Evolutionary conservation across 2,888 invertebrate species (phyloP), one percentile per base, ranked within the genome.

Genomic region (Drosophila kambysellisi): DNA sequence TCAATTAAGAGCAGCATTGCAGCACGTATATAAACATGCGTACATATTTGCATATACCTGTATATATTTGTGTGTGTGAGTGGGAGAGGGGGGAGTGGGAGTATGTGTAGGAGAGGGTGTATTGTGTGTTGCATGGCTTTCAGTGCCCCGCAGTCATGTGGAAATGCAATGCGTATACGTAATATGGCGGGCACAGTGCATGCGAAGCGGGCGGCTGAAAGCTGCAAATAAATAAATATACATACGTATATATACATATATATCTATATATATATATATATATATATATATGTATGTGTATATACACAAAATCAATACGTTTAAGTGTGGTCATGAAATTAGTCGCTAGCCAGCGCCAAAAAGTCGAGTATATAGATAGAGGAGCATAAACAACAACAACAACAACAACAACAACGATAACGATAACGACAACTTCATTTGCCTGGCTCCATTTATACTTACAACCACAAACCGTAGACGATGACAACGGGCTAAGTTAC

Each of bases 251-350:
- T n/a, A 46, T 30, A 43, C 3, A 66, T n/a, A 53, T 17, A 50
- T 12, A 68, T 20, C 57, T 17, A 30, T 15, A 46, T 8, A 53
- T n/a, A 32, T n/a, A 46, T 29, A 43, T 20, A 54, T 17, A n/a
- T 8, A 33, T 17, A 32, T 8, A 7, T 33, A 43, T 54, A 41
- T 25, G 29, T 4, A 46, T 37, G 58, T 32, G n/a, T 25, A 64
- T 51, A 29, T 39, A 64, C 68, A 56, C 50, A 91, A 92, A 91
- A 92, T 92, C 91, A 92, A 91, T 92, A 90, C 86, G 82, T 84
- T 90, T 89, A 91, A 87, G 82, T 85, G 85, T 83, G 83, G 83
- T 85, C 90, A 90, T 85, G 80, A 83, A 84, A 84, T 84, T 84
- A 84, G 83, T 82, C 69, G 80, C 73, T 67, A 78, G 70, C 58